These are phyloP conservation scores for Chromobotia macracanthus DNA, from an alignment of 2,797 vertebrate genomes.

Conservation along the genomic window DNA sequence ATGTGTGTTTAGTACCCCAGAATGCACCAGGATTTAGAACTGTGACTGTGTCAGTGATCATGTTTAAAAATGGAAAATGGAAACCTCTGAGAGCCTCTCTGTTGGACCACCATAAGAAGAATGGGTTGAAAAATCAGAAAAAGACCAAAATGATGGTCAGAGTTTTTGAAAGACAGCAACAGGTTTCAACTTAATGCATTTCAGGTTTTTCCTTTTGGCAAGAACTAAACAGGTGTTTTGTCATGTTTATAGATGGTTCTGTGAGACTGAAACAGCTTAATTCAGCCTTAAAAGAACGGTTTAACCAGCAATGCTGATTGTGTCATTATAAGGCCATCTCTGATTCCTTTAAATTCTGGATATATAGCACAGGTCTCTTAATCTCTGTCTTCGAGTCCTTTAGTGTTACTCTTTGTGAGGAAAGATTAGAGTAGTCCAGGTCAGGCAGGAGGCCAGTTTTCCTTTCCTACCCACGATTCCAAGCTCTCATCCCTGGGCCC, in stretches of 20 bases:
- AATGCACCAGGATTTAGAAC: background rate
- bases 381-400: slow-evolving; percentile 45
- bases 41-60: background rate
- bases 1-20: background rate
- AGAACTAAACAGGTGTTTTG: slow-evolving; percentile 40
- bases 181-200: slow-evolving; percentile 23
- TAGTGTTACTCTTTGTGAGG: slow-evolving; percentile 42
- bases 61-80: background rate
- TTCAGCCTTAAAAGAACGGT: too few species aligned
- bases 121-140: background rate
- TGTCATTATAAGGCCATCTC: too few species aligned
- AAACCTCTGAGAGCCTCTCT: background rate
- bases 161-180: slow-evolving; percentile 28
- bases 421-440: slow-evolving; percentile 44
- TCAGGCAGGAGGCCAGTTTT: slow-evolving; percentile 18
- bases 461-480: slow-evolving; percentile 27
- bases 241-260: background rate
- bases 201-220: background rate
- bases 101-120: background rate
- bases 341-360: background rate
- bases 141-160: background rate
- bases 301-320: too few species aligned
- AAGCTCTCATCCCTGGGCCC: slow-evolving; percentile 26
- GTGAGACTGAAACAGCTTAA: background rate
- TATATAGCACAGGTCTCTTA: background rate